Conservation (phyloP, 2,113 vertebrate genomes). For the Pristiophorus japonicus region DNA sequence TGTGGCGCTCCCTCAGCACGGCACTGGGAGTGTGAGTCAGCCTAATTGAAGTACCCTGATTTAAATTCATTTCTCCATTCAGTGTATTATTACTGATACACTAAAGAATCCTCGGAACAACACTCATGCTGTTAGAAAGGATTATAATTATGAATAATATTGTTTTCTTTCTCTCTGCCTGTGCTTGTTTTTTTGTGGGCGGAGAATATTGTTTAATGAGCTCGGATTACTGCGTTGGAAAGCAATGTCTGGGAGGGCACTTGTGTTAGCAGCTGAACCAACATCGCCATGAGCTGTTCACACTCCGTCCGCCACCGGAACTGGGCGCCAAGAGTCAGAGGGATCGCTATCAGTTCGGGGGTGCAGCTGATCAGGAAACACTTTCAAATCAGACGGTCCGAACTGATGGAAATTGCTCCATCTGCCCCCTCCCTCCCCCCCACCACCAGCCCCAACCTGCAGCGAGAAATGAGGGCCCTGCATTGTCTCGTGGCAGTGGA, state of each 20-base stretch:
- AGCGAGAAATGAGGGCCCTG: too few relatives aligned
- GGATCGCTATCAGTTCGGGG: too few relatives aligned
- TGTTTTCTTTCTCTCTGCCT: not conserved
- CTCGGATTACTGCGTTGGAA: not conserved
- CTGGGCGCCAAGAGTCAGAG: not conserved
- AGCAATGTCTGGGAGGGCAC: not conserved
- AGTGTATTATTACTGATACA: not conserved
- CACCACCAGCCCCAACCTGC: too few relatives aligned
- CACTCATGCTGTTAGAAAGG: not conserved
- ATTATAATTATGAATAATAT: slow-evolving; percentile 25
- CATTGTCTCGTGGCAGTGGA: too few relatives aligned
- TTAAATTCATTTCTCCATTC: not conserved
- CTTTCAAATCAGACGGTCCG: too few relatives aligned
- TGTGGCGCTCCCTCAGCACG: not conserved
- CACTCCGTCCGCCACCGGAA: not conserved
- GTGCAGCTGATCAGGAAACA: too few relatives aligned
- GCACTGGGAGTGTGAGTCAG: not conserved
- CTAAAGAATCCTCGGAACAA: not conserved
- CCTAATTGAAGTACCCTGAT: not conserved
- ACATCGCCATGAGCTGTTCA: not conserved
- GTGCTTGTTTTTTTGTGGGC: not conserved
- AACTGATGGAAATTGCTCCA: too few relatives aligned
- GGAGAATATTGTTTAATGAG: not conserved
- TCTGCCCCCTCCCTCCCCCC: too few relatives aligned
- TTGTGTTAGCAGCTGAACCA: not conserved